Conservation (phyloP, 2,113 vertebrate genomes). For the Rutilus rutilus region DNA sequence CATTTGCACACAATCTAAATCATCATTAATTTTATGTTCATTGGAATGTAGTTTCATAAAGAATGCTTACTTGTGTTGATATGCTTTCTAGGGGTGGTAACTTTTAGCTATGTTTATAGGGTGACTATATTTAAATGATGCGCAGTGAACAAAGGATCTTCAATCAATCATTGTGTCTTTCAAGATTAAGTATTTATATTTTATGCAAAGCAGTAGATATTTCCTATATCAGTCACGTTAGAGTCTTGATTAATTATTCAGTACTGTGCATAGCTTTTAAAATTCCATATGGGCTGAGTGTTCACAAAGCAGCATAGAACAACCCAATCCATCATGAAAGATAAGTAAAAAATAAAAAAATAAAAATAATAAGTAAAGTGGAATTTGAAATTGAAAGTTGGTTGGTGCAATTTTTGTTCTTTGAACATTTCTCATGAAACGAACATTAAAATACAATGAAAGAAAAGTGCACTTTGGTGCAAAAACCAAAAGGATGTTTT, state of each 20-base stretch:
- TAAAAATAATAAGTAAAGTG: not conserved
- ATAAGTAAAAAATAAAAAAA: not conserved
- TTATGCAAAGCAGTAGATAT: constrained; percentile 24
- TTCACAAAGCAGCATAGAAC: not conserved
- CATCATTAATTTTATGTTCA: not conserved
- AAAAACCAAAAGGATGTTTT: not conserved
- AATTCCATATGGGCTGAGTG: not conserved
- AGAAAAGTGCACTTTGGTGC: not conserved
- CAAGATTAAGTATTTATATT: constrained; percentile 30
- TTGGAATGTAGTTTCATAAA: not conserved
- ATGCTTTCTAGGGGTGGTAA: not conserved
- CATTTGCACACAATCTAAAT: not conserved
- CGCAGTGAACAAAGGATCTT: not conserved
- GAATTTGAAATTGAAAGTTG: not conserved
- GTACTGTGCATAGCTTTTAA: not conserved
- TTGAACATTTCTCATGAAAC: not conserved
- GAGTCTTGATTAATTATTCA: constrained; percentile 12
- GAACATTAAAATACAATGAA: not conserved
- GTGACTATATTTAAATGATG: not conserved
- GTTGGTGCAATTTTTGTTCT: not conserved
- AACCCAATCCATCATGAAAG: not conserved
- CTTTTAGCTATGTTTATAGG: not conserved
- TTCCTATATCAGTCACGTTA: constrained; percentile 10
- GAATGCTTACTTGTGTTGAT: not conserved
- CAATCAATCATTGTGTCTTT: constrained; percentile 20